Evolutionary conservation across 2,797 vertebrate genomes (phyloP).

Genomic region (Myotis daubentonii): DNA sequence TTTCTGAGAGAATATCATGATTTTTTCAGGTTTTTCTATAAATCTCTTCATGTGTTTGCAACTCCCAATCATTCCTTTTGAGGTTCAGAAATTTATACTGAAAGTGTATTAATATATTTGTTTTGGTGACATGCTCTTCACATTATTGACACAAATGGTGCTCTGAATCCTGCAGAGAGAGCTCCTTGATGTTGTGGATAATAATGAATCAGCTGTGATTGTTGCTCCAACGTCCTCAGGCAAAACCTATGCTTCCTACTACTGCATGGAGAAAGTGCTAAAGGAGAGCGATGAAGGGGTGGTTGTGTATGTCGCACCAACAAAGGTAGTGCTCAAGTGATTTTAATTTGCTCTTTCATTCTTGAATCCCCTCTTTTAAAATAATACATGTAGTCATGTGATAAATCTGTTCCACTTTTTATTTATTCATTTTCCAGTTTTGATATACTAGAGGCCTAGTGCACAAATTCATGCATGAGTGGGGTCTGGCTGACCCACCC

Average conservation of each 20-base stretch:
- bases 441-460: too few relatives aligned
- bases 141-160: background rate
- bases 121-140: background rate
- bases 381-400: background rate
- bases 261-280: constrained; percentile 87
- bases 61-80: background rate
- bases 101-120: background rate
- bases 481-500: too few relatives aligned
- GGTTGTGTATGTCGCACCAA: constrained; percentile 85
- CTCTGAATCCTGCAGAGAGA: constrained; percentile 77
- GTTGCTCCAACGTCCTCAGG: constrained; percentile 86
- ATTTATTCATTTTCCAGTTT: background rate
- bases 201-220: constrained; percentile 85
- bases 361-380: background rate
- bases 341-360: background rate
- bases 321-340: constrained; percentile 79
- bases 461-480: too few relatives aligned
- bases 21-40: background rate
- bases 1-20: background rate
- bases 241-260: constrained; percentile 87
- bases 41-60: background rate
- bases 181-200: constrained; percentile 86
- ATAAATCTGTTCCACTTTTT: background rate
- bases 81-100: background rate
- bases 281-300: constrained; percentile 80